Conservation (phyloP, 35 echinoderm and acorn worm genomes). For the Patiria miniata region DNA sequence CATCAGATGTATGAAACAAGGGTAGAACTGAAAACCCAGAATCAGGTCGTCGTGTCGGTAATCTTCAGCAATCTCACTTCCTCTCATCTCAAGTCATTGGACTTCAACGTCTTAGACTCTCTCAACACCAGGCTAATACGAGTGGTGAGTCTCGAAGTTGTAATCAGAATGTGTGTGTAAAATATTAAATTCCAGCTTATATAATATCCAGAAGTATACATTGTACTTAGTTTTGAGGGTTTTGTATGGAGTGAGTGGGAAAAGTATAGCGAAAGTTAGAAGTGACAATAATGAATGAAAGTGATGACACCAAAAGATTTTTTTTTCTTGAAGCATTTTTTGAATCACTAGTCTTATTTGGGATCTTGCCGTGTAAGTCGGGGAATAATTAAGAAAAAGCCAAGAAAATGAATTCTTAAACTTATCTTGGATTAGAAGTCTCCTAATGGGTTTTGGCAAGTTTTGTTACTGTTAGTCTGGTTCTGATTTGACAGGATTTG, state of each 20-base stretch:
- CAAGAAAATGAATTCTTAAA: no score
- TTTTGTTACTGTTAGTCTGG: not conserved
- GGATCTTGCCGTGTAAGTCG: no score
- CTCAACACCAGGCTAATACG: conserved; percentile 93
- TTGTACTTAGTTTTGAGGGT: no score
- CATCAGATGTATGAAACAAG: conserved; percentile 92
- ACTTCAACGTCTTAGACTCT: conserved; percentile 93
- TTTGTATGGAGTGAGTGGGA: no score
- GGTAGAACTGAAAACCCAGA: conserved; percentile 62
- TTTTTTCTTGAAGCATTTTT: no score
- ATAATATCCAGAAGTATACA: no score
- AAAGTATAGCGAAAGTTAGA: no score
- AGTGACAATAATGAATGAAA: no score
- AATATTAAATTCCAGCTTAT: not conserved
- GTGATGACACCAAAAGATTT: no score
- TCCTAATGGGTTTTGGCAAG: not conserved
- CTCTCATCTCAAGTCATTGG: conserved; percentile 86
- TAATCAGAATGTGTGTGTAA: not conserved
- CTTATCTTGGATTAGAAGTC: no score
- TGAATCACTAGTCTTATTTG: no score
- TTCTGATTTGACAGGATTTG: conserved; percentile 48
- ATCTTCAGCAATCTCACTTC: conserved; percentile 93
- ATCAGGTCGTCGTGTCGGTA: conserved; percentile 91
- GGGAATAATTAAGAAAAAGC: no score
- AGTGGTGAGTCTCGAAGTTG: conserved; percentile 62